Evolutionary conservation across 2,797 vertebrate species (phyloP).

Genomic region (Sebastiscus tertius): DNA sequence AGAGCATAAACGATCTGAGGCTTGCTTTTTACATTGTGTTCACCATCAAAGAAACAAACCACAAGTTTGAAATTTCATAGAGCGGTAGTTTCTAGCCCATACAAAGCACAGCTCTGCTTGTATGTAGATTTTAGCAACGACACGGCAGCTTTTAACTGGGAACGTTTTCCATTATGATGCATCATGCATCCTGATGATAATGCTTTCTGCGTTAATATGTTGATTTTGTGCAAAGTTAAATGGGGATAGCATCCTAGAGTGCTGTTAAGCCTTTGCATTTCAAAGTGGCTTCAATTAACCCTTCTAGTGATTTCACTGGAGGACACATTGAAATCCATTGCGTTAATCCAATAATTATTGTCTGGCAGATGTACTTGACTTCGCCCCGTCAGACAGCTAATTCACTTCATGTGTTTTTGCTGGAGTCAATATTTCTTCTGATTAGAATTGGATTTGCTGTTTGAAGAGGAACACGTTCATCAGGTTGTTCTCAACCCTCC

Average conservation of each 20-base stretch:
- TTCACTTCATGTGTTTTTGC: conserved; percentile 55
- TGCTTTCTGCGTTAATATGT: conserved; percentile 27
- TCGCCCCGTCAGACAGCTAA: conserved; percentile 45
- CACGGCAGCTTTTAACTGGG: neutral
- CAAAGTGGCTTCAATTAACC: conserved; percentile 73
- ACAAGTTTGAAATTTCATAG: conserved; percentile 8
- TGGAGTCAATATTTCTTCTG: conserved; percentile 58
- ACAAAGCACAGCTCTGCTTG: neutral
- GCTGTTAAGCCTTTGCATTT: conserved; percentile 64
- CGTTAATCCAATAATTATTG: conserved; percentile 75
- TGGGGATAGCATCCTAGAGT: conserved; percentile 40
- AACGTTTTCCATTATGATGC: conserved; percentile 1
- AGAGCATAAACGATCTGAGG: conserved; percentile 51
- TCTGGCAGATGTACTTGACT: conserved; percentile 69
- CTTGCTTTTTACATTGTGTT: conserved; percentile 30
- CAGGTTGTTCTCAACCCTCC: conserved; percentile 18
- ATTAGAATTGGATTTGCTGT: conserved; percentile 56
- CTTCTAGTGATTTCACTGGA: conserved; percentile 66
- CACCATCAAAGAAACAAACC: conserved; percentile 17
- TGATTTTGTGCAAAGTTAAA: conserved; percentile 51
- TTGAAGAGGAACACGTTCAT: conserved; percentile 27
- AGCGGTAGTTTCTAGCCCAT: neutral
- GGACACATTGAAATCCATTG: conserved; percentile 58
- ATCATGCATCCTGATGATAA: conserved; percentile 4
- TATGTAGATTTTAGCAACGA: conserved; percentile 5